These are phyloP conservation scores for Vimba vimba DNA, from an alignment of 2,113 vertebrate genomes.

Conservation along the genomic window DNA sequence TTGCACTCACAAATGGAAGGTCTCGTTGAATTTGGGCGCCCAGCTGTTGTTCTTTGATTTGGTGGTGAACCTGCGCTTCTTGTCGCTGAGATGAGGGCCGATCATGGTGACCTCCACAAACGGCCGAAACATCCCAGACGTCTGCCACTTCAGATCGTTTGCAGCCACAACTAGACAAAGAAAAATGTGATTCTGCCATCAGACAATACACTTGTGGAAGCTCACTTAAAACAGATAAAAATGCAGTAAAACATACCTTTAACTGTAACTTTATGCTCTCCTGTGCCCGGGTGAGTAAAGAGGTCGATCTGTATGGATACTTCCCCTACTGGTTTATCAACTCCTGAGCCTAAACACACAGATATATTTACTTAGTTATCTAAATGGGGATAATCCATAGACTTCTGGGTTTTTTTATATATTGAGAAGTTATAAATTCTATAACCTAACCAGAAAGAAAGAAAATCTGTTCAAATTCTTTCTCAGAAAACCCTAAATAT, in stretches of 20 bases:
- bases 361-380: not conserved
- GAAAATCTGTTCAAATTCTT: not conserved
- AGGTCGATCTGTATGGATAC: conserved; percentile 94
- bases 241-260: conserved; percentile 81
- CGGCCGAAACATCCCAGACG: conserved; percentile 94
- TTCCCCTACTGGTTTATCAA: conserved; percentile 93
- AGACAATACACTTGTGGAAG: not conserved
- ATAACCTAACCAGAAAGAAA: not conserved
- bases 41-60: conserved; percentile 99
- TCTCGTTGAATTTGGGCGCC: conserved; percentile 97
- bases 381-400: not conserved
- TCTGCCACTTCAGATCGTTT: conserved; percentile 96
- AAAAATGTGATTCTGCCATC: not conserved
- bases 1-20: conserved; percentile 91
- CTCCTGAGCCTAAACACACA: conserved; percentile 80
- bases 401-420: not conserved
- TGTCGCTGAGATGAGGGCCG: conserved; percentile 94
- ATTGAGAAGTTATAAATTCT: not conserved
- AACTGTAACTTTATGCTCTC: conserved; percentile 92
- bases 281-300: conserved; percentile 91
- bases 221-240: not conserved
- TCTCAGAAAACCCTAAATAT: not conserved
- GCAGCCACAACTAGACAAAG: conserved; percentile 86
- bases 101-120: conserved; percentile 95
- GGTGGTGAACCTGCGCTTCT: conserved; percentile 95